Conservation (phyloP, 1,140 invertebrate genomes). For the Neodiprion lecontei region DNA sequence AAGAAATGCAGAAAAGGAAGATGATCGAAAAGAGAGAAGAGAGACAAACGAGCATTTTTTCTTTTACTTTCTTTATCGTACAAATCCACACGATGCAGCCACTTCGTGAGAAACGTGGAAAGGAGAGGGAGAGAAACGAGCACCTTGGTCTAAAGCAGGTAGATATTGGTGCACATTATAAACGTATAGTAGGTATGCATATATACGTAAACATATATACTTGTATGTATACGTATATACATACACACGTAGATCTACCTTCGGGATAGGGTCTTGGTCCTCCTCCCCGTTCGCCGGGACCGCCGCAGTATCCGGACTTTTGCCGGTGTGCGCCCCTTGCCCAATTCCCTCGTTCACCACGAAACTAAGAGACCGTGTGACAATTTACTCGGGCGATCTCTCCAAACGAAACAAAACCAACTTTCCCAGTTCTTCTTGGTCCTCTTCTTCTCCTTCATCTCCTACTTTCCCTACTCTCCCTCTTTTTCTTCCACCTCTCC, state of each 20-base stretch:
- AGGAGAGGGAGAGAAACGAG: too few species aligned
- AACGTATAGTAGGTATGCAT: not conserved
- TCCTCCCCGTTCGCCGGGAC: slow-evolving; percentile 30
- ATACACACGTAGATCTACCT: not conserved
- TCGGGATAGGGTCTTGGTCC: not conserved
- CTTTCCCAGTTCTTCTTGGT: slow-evolving; percentile 11
- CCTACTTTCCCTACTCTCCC: slow-evolving; percentile 22
- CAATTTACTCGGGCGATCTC: slow-evolving; percentile 60
- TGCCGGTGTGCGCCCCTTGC: slow-evolving; percentile 17
- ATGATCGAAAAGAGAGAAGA: too few species aligned
- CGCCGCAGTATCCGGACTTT: slow-evolving; percentile 11
- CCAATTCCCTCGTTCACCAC: slow-evolving; percentile 22
- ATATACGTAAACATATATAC: too few species aligned
- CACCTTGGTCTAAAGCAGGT: too few species aligned
- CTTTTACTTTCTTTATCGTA: too few species aligned
- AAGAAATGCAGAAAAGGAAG: too few species aligned
- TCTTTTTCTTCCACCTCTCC: slow-evolving; percentile 6
- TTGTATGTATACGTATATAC: too few species aligned
- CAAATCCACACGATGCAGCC: too few species aligned
- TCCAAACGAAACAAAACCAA: slow-evolving; percentile 30
- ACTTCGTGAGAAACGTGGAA: too few species aligned
- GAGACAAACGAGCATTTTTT: too few species aligned
- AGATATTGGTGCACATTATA: too few species aligned
- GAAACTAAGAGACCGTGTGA: slow-evolving; percentile 58
- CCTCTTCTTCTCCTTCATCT: slow-evolving; percentile 23